Percentiles rank a stretch among this genome's conserved stretches.
phyloP scores from a whole-genome alignment of 2,888 invertebrate species.

The Hipparchia sbordonii region DNA sequence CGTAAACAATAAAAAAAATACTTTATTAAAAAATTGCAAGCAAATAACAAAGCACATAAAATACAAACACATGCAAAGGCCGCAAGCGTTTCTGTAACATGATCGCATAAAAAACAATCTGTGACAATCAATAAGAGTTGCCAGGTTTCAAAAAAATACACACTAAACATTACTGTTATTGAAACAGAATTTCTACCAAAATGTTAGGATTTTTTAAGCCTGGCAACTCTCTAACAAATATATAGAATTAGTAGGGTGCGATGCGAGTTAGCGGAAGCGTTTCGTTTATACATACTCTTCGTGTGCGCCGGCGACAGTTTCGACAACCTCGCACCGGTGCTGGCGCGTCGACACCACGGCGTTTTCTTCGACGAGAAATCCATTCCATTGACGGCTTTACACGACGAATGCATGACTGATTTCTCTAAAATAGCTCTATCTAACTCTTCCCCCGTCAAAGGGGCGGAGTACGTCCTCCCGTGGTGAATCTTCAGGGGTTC shows the following conservation, averaged over 20 bases:
- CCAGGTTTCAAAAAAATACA: slow-evolving; percentile 12
- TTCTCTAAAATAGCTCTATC: slow-evolving; percentile 63
- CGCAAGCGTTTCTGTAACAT: neutral
- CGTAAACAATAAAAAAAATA: neutral
- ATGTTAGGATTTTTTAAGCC: slow-evolving; percentile 12
- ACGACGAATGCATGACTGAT: slow-evolving; percentile 60
- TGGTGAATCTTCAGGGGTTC: slow-evolving; percentile 77
- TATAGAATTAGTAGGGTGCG: slow-evolving; percentile 38
- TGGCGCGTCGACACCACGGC: slow-evolving; percentile 70
- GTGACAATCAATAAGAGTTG: slow-evolving; percentile 15
- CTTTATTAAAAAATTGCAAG: slow-evolving; percentile 5
- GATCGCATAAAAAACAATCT: neutral
- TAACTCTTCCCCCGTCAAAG: slow-evolving; percentile 83
- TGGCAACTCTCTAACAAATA: slow-evolving; percentile 19
- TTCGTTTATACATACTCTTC: slow-evolving; percentile 73
- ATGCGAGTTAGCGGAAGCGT: slow-evolving; percentile 41
- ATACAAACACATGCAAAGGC: slow-evolving; percentile 13
- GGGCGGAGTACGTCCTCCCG: slow-evolving; percentile 88
- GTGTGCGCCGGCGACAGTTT: slow-evolving; percentile 76
- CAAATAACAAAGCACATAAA: slow-evolving; percentile 18
- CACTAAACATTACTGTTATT: neutral
- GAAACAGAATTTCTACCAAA: slow-evolving; percentile 6
- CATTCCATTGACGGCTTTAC: slow-evolving; percentile 66
- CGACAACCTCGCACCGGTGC: slow-evolving; percentile 72
- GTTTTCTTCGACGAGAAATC: slow-evolving; percentile 57